Evolutionary conservation across 2,797 vertebrate genomes (phyloP).

Genomic region (Neoniphon sammara): DNA sequence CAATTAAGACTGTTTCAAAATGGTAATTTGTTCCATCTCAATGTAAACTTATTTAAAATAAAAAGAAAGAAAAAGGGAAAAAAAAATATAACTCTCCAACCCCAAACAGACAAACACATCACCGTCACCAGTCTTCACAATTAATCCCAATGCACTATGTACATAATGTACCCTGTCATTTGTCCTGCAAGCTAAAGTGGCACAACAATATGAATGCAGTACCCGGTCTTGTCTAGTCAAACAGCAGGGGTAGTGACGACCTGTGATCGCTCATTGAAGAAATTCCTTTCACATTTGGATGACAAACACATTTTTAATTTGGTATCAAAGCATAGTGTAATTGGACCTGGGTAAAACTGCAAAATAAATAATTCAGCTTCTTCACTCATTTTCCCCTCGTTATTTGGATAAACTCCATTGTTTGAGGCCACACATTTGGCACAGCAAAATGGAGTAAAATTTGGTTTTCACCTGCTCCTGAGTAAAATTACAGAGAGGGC

Average conservation of each 20-base stretch:
- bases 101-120: conserved; percentile 11
- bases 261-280: conserved; percentile 15
- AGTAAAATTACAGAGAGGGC: background rate
- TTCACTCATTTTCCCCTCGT: background rate
- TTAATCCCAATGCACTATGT: conserved; percentile 2
- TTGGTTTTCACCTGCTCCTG: background rate
- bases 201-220: conserved; percentile 6
- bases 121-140: background rate
- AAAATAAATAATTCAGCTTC: conserved; percentile 12
- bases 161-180: background rate
- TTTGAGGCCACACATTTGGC: background rate
- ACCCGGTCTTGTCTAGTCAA: background rate
- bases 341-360: conserved; percentile 7
- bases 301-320: conserved; percentile 31
- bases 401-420: conserved; percentile 19
- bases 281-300: conserved; percentile 5
- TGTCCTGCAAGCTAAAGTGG: conserved; percentile 17
- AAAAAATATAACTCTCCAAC: background rate
- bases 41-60: background rate
- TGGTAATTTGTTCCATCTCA: background rate
- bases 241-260: conserved; percentile 12
- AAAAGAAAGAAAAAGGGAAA: too few relatives aligned
- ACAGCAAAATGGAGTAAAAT: background rate
- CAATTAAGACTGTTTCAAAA: conserved; percentile 43
- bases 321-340: conserved; percentile 16